Evolutionary conservation across 2,797 vertebrate genomes (phyloP).

Genomic region (Acanthurus tractus): DNA sequence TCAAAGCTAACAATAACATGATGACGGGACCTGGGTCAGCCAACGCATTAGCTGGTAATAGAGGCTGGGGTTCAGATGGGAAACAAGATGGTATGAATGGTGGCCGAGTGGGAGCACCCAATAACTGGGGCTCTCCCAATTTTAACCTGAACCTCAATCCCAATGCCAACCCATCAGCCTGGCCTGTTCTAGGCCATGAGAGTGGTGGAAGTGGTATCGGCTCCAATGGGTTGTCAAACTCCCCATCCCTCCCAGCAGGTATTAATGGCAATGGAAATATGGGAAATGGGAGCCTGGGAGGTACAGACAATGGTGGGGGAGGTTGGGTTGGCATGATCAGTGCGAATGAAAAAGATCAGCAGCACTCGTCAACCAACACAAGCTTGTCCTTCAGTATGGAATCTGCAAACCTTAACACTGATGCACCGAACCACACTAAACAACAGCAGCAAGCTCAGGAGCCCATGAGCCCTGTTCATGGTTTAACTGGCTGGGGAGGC

Average conservation of each 20-base stretch:
- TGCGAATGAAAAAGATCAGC: conserved; percentile 85
- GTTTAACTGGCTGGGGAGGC: conserved; percentile 94
- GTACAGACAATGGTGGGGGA: conserved; percentile 79
- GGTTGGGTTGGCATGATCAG: conserved; percentile 91
- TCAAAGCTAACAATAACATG: conserved; percentile 92
- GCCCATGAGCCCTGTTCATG: conserved; percentile 87
- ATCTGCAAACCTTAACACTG: conserved; percentile 99
- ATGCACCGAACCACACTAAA: conserved; percentile 99
- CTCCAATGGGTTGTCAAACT: conserved; percentile 90
- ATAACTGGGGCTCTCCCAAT: conserved; percentile 93
- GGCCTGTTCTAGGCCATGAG: conserved; percentile 95
- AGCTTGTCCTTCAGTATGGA: conserved; percentile 99
- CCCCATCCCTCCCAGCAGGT: conserved; percentile 84
- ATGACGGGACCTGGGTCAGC: conserved; percentile 90
- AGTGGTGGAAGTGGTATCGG: conserved; percentile 92
- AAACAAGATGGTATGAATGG: conserved; percentile 89
- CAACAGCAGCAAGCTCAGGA: conserved; percentile 81
- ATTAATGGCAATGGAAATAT: conserved; percentile 79
- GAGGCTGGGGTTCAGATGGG: conserved; percentile 91
- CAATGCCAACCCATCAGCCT: conserved; percentile 97
- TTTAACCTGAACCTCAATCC: conserved; percentile 99
- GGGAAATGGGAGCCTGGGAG: conserved; percentile 89
- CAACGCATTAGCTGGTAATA: conserved; percentile 82
- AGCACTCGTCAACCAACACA: conserved; percentile 93
- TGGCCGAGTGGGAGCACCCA: conserved; percentile 87